A percentile compares a stretch with the other conserved stretches of the same genome.
These are phyloP conservation scores for Apostichopus californicus DNA, from an alignment of 35 echinoderm and acorn worm genomes.

Conservation along the genomic window DNA sequence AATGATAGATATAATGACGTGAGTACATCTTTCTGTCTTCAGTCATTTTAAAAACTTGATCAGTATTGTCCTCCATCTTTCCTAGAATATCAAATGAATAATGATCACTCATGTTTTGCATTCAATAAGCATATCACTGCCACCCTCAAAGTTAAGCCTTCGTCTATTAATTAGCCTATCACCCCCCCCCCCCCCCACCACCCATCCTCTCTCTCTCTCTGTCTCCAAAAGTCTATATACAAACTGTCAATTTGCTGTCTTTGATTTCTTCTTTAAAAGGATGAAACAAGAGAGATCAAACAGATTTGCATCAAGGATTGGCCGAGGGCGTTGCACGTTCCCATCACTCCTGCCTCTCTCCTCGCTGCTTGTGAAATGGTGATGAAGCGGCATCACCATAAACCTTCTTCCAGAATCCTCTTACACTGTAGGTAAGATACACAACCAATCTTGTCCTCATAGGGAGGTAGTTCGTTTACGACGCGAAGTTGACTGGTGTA, in stretches of 20 bases:
- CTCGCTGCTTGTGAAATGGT: not conserved
- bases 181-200: not conserved
- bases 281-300: not conserved
- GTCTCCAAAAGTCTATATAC: not conserved
- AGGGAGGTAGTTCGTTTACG: too few species aligned
- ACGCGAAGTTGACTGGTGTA: too few species aligned
- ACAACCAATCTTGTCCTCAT: not conserved
- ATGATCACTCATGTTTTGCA: too few species aligned
- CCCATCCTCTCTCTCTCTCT: not conserved
- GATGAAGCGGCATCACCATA: not conserved
- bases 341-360: not conserved
- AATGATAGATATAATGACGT: not conserved
- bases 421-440: constrained; percentile 29
- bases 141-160: too few species aligned
- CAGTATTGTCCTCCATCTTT: too few species aligned
- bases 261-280: not conserved
- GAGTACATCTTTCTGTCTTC: too few species aligned
- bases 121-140: too few species aligned
- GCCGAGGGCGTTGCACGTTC: constrained; percentile 19
- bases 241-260: not conserved
- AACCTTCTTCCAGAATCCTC: constrained; percentile 2
- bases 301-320: constrained; percentile 25
- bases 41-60: too few species aligned
- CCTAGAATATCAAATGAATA: too few species aligned
- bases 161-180: too few species aligned